Evolutionary conservation across 2,113 vertebrate species (phyloP).

Genomic region (Cnemophilus loriae): DNA sequence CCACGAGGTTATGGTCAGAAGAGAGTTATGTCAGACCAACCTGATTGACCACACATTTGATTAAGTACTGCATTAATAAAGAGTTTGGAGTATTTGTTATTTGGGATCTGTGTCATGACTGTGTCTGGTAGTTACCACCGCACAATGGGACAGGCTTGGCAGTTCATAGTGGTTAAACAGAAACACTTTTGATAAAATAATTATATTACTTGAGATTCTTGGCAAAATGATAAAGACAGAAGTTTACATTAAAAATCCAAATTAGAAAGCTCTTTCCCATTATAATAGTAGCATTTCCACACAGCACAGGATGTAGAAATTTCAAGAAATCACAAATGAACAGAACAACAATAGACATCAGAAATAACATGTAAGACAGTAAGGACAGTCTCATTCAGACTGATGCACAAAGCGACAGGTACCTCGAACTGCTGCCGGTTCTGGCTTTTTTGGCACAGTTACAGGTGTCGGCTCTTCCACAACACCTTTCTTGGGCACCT

Average conservation of each 20-base stretch:
- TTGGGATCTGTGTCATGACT: neutral
- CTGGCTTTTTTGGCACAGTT: constrained; percentile 55
- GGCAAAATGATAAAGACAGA: neutral
- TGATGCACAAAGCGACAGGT: neutral
- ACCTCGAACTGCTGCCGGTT: constrained; percentile 25
- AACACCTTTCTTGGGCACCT: constrained; percentile 40
- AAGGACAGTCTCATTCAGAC: neutral
- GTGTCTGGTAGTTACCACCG: neutral
- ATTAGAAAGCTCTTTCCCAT: neutral
- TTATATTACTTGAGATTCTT: neutral
- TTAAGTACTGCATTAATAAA: neutral
- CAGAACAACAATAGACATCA: neutral
- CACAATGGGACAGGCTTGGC: neutral
- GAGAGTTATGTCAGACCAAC: neutral
- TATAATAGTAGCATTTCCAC: neutral
- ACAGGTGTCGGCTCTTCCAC: constrained; percentile 57
- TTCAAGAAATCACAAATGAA: neutral
- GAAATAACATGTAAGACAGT: neutral
- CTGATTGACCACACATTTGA: neutral
- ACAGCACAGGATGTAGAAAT: accelerated
- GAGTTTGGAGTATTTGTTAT: neutral
- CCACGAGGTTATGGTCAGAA: neutral
- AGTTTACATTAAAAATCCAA: neutral
- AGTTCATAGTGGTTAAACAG: neutral
- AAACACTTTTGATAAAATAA: neutral